Base-by-base conservation (phyloP, 2,888 invertebrate species). In the Cosmorhoe ocellata region DNA sequence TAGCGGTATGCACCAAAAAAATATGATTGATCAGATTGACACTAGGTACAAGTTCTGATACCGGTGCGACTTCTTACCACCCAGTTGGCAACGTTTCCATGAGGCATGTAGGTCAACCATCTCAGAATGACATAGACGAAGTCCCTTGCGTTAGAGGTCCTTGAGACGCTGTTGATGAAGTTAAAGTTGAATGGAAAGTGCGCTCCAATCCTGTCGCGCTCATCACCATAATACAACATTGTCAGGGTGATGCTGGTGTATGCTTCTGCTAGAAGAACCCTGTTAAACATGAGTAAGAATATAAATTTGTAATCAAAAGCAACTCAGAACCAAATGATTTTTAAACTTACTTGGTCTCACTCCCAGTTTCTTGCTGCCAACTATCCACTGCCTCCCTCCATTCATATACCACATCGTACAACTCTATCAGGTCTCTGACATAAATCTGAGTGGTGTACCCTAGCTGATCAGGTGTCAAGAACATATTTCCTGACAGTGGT, bases 151-250 rank as follows among this genome's bases (percentile, higher is more conserved):
- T 68, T 87, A 2, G 91, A 91, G 0, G 74, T 63, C 0, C 71
- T 68, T 0, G 84, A 85, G 0, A 93, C 66, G 9, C 87, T 83
- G 0, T 82, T 84, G 51, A 94, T 84, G 57, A 94, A 84, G 63
- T 92, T 89, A 50, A 94, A 94, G 73, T 94, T 94, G 69, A 94
- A 93, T 0, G 94, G 93, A 47, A 94, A 91, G 56, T 94, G 92
- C 0, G 92, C 88, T 0, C 93, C 92, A 1, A 66, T 43, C 0
- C 69, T 69, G 54, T 71, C 74, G 1, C 71, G 46, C 58, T 81
- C 90, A 59, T 87, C 83, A 0, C 93, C 92, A 66, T 93, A 94
- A 74, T 92, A 94, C 52, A 90, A 67, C 91, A 93, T 92, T 0
- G 92, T 90, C 63, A 86, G 79, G 0, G 76, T 71, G 0, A 92